Base-by-base conservation (phyloP, 2,113 vertebrate species). In the Bos javanicus region DNA sequence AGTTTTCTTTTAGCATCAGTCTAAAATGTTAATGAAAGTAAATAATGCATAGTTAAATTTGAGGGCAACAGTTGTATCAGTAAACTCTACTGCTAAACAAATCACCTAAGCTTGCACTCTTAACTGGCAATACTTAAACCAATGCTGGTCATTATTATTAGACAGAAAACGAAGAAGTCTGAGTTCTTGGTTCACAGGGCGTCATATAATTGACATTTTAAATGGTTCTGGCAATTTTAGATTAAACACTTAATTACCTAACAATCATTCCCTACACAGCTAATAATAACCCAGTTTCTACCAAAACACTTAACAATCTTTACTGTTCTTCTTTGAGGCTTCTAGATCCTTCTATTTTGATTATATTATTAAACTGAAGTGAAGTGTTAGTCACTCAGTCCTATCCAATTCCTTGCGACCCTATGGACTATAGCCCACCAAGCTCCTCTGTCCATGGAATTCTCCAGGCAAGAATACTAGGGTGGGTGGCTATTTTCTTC, bases 181-280 rank as follows among this genome's bases (percentile, higher is more conserved):
- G 78, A 33, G 1, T 50, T 16, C 16, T 33, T 81, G 28, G 16
- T 50, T 50, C 78, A 81, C 28, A 33, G 28, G 28, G 26, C 15
- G 48, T 80, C 7, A 13, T 30, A 48, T 17, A 46, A 46, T 9
- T 46, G 74, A 78, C 39, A 84, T 21, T 36, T 2, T 39, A 59
- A 60, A 64, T 81, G n/a, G 6, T n/a, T 92, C 13, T 60, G 21
- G 0, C 39, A 93, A 54, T 80, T 23, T 16, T 9, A 85, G 6
- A 43, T 36, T 80, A 93, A 57, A 19, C 9, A 86, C 26, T 62
- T 52, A 7, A 85, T 52, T 46, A 62, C 15, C 25, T 59, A 54
- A 30, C 39, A 94, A 85, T 93, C 28, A 54, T 7, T 96, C 86
- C 91, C n/a, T 50, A 57, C 88, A 83, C n/a, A 92, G 48, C 19